Evolutionary conservation across 2,113 vertebrate genomes (phyloP), one percentile per base, ranked within the genome.

Genomic region (Montifringilla adamsi): DNA sequence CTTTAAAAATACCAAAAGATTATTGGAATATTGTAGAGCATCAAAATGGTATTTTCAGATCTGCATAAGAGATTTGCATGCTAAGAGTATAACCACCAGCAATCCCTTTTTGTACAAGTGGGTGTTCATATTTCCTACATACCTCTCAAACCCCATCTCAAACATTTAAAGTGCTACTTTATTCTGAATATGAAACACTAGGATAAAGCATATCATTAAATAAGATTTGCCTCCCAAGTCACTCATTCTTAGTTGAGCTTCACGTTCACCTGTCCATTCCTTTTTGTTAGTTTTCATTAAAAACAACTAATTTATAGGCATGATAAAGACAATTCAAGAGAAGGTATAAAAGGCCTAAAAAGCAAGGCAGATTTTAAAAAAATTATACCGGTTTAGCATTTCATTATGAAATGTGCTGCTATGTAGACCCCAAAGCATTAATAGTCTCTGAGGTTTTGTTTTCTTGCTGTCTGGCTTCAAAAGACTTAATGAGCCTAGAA

Each of bases 121-220:
- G 59, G 43, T 88, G 60, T 87, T 89, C 86, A 35, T 84, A 68
- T 89, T 89, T 94, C 58, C 74, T 89, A 79, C n/a, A 37, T 47
- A 62, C 10, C 47, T 86, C 60, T 87, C 58, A 87, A 89, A 46
- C 15, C 5, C 8, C 58, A 76, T 53, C 33, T 87, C 53, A 94
- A 68, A 82, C 79, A 93, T 76, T 72, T 62, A 64, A 94, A 95
- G 30, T 78, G 26, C 37, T 89, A 79, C 31, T 94, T 95, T 87
- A 60, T 60, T 82, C 37, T 82, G 53, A 56, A 66, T 87, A 79
- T 52, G 44, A 81, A 94, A 28, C 18, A 41, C 22, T 75, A 79
- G 41, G 39, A 66, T 89, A 64, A 82, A 95, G 6, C 22, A 33
- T 56, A 53, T 82, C 31, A 81, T 53, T 89, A 81, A 91, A 72